Evolutionary conservation across 1,140 invertebrate species (phyloP), one percentile per base, ranked within the genome.

Genomic region (Gryllus bimaculatus): DNA sequence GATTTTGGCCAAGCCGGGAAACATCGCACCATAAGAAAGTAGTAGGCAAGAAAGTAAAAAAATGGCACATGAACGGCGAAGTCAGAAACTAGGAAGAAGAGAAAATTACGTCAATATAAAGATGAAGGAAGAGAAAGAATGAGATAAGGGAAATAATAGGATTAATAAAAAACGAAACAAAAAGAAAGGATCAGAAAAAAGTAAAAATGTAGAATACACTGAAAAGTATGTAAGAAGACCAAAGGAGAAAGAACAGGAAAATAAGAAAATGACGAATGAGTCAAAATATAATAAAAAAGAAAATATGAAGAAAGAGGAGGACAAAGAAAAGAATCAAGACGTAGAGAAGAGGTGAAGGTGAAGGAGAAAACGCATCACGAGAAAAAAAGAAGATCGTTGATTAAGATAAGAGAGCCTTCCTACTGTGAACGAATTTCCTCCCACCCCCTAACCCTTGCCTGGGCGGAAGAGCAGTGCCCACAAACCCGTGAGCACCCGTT

Each of bases 261-360:
- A 74, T 78, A 79, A 80, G 80, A 78, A 48, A 21, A 76, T 80
- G 78, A 80, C 78, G 78, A 81, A 83, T 79, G 81, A 81, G 81
- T 82, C 79, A 76, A 83, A 80, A 81, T 81, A 81, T 78, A 74
- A 75, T 78, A 80, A 79, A 81, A 75, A 78, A 20, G 76, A 76
- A 75, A 77, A 75, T 47, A 76, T 73, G 79, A 80, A 79, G 48
- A 75, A 73, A n/a, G 66, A 54, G n/a, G 26, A 48, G 21, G 13
- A 73, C 21, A n/a, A 77, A 78, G 6, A 15, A 3, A n/a, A 73
- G 6, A 73, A 73, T 2, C 66, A 73, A 2, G 13, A 6, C 13
- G n/a, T 3, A n/a, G n/a, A n/a, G n/a, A 73, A n/a, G 66, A 73
- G 1, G 66, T 73, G 66, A 73, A 3, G 66, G 66, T 15, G n/a